Conservation (phyloP, 1,140 invertebrate genomes). For the Melanaphis sacchari region DNA sequence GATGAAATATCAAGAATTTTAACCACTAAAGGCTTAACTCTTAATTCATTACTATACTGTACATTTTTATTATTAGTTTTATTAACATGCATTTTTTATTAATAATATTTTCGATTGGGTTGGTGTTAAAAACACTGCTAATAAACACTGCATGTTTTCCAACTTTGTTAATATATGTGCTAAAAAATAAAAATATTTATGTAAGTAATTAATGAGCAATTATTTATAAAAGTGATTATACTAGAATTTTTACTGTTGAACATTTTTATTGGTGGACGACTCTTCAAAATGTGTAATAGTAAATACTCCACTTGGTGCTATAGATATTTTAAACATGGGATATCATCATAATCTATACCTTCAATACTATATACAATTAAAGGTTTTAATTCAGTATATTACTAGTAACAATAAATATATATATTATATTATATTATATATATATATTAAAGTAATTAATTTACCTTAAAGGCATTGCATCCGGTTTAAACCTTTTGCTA, state of each 20-base stretch:
- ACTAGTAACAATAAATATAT: background rate
- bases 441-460: constrained; percentile 12
- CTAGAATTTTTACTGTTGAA: background rate
- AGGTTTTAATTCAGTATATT: background rate
- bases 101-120: background rate
- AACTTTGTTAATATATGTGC: background rate
- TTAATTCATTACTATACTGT: background rate
- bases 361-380: background rate
- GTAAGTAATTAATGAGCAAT: background rate
- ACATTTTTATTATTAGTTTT: background rate
- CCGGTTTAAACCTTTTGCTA: background rate
- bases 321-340: constrained; percentile 6
- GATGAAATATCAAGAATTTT: background rate
- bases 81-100: background rate
- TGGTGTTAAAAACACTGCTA: background rate
- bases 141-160: background rate
- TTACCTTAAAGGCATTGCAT: constrained; percentile 1
- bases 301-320: constrained; percentile 1
- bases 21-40: background rate
- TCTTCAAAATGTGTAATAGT: background rate
- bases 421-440: too few relatives aligned
- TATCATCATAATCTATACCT: constrained; percentile 16
- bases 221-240: background rate
- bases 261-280: background rate
- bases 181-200: background rate